Evolutionary conservation across 92 coral and sea anemone species (phyloP), one percentile per base, ranked within the genome.

Genomic region (Palythoa heliodiscus): DNA sequence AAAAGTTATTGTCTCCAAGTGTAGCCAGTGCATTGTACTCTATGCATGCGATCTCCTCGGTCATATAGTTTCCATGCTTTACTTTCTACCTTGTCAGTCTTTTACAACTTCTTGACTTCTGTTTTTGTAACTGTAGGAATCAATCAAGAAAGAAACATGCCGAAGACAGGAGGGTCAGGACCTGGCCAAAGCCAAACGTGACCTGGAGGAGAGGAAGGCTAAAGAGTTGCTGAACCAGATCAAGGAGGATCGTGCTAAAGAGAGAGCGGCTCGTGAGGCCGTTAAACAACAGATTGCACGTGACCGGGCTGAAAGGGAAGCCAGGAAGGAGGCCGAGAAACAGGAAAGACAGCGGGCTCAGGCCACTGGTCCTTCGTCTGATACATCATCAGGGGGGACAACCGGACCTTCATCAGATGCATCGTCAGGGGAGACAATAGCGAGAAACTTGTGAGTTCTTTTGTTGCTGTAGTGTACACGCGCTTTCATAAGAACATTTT

Each of bases 291-390:
- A 94, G 90, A 96, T 96, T 57, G 95, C 93, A 12, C 93, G 90
- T 73, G 98, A 96, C 82, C 93, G 87, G 75, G 98, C 98, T 37
- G 98, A 96, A 77, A 86, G 96, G 57, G 95, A 92, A 77, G 98
- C 96, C 1, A 88, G 89, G 64, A 83, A 90, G 83, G 90, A 86
- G 86, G 88, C 88, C 11, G 98, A 96, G 54, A 25, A 87, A 67
- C 92, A 88, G 76, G 98, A 96, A 72, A 89, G 91, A 88, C 92
- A 87, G 61, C 20, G 23, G 7, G 77, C 91, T 52, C 93, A 87
- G 43, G 85, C 69, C 11, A 58, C 79, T 23, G 3, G 54, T 38
- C 37, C 71, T 11, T 70, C 86, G 23, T 47, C 73, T 25, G 89
- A 63, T 16, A 52, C 53, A 48, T 40, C 72, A 3, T 68, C 35